Base-by-base conservation (phyloP, 2,113 vertebrate species). In the Sinocyclocheilus anshuiensis region DNA sequence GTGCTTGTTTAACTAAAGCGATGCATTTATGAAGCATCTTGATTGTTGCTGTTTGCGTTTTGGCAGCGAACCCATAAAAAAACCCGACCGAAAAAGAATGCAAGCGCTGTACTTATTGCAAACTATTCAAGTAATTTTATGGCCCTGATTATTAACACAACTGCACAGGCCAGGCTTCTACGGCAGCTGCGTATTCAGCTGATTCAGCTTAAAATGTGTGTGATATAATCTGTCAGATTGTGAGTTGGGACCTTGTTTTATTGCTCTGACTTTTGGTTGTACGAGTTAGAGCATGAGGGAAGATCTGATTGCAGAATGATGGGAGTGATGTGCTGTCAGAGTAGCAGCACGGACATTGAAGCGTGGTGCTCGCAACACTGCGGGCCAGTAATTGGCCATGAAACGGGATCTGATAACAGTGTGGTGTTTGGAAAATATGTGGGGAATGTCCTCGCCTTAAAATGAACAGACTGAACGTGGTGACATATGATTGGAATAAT, bases 391-490 rank as follows among this genome's bases (percentile, higher is more conserved):
- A 94, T 93, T 91, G 89, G 87, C 90, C 86, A 77, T 85, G 91
- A 93, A 95, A 93, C 90, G 86, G 84, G 89, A 93, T 93, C 93
- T 89, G 92, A 94, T 94, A 92, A 93, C 88, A 90, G 87, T 81
- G 80, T 87, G 84, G 91, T 87, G 92, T 93, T 94, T 89, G 91
- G 90, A 92, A 93, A 93, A 92, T 91, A 93, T 85, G 89, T 89
- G 71, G 90, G 92, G 92, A 93, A 91, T 93, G 90, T 88, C 92
- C 91, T 90, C 16, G 53, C 93, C 93, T 93, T 93, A 92, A 93
- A 94, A 92, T 93, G 94, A 85, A 83, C 92, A 90, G 90, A 80
- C 84, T 90, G 88, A 81, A 91, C 86, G 85, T 91, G 91, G 89
- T 92, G 94, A 94, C 91, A 91, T 93, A 92, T 90, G 90, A 93